A percentile compares a stretch with the other conserved stretches of the same genome.
Evolutionary conservation across 2,797 vertebrate genomes (phyloP).

Genomic region (Sebastes iracundus): DNA sequence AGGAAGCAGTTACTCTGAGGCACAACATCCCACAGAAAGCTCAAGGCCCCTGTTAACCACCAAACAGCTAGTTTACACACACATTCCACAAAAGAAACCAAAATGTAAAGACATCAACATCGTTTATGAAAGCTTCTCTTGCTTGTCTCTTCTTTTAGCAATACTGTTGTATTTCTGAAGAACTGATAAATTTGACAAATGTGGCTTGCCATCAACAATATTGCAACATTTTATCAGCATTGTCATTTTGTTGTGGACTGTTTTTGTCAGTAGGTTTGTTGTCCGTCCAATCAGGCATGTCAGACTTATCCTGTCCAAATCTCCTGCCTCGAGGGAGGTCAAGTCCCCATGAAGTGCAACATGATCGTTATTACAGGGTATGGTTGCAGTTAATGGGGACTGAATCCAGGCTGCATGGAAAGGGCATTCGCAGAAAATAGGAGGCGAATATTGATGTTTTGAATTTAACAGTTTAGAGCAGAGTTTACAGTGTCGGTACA

Average conservation of each 20-base stretch:
- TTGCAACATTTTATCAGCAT: not conserved
- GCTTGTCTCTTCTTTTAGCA: not conserved
- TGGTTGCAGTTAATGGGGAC: not conserved
- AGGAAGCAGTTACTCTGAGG: slow-evolving; percentile 84
- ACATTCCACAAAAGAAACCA: not conserved
- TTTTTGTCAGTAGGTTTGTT: slow-evolving; percentile 3
- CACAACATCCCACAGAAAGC: slow-evolving; percentile 85
- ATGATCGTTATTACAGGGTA: slow-evolving; percentile 9
- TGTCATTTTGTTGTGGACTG: not conserved
- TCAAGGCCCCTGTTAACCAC: slow-evolving; percentile 82
- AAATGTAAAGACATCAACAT: not conserved
- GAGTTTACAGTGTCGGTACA: slow-evolving; percentile 68
- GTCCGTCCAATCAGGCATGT: slow-evolving; percentile 19
- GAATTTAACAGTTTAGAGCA: slow-evolving; percentile 32
- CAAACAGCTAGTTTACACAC: not conserved
- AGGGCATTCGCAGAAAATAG: slow-evolving; percentile 7
- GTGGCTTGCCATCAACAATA: not conserved
- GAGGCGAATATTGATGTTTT: slow-evolving; percentile 25
- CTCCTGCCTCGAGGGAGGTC: slow-evolving; percentile 31
- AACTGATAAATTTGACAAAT: slow-evolving; percentile 1
- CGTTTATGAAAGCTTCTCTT: not conserved
- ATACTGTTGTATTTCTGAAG: not conserved
- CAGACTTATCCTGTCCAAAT: slow-evolving; percentile 40
- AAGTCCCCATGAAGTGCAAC: slow-evolving; percentile 2
- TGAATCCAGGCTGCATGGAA: not conserved